A percentile compares a stretch with the other conserved stretches of the same genome.
These are phyloP conservation scores for Enteromius mattozi DNA, from an alignment of 2,797 vertebrate species.

Conservation along the genomic window DNA sequence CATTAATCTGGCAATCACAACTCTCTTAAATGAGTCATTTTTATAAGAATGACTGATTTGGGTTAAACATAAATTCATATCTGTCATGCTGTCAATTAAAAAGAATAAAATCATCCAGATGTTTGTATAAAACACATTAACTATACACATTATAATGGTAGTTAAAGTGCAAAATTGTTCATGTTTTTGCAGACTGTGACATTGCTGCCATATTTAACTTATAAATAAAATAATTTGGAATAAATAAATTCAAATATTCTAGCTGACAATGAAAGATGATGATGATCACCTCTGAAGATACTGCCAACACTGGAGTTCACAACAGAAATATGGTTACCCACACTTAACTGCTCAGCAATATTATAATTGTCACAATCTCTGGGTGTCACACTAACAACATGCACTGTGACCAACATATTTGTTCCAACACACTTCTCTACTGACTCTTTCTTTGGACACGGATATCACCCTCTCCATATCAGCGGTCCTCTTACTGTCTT, in stretches of 20 bases:
- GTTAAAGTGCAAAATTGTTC: background rate
- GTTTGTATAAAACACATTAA: background rate
- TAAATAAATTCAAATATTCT: background rate
- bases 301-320: background rate
- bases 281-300: background rate
- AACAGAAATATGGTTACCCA: background rate
- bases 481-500: background rate
- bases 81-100: background rate
- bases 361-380: background rate
- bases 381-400: background rate
- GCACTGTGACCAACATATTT: background rate
- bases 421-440: background rate
- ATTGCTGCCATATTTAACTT: background rate
- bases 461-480: constrained; percentile 5
- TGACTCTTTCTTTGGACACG: constrained; percentile 22
- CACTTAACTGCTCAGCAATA: background rate
- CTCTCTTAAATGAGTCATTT: background rate
- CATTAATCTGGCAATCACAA: background rate
- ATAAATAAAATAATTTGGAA: background rate
- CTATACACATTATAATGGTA: too few relatives aligned
- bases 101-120: background rate
- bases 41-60: background rate
- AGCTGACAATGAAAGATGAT: background rate
- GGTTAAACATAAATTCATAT: constrained; percentile 1
- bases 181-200: background rate